Conservation (phyloP, 2,888 invertebrate genomes). For the Eumacrocentrus americanus region DNA sequence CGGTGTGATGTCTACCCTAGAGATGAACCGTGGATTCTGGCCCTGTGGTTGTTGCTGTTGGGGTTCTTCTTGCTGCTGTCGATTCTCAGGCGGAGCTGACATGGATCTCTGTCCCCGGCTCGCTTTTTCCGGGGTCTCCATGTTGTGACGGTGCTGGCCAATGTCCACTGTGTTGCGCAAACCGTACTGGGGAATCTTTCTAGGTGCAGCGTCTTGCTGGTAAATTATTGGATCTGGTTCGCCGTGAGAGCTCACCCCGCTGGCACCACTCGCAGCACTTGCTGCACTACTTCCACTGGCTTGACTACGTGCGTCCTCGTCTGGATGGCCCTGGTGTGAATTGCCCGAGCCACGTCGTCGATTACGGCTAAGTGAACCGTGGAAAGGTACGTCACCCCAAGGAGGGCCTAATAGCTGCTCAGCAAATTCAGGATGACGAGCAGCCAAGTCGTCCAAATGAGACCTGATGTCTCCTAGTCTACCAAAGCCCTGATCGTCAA, state of each 20-base stretch:
- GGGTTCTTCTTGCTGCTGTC: conserved; percentile 47
- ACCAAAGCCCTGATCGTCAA: conserved; percentile 67
- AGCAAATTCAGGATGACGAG: conserved; percentile 77
- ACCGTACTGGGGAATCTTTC: conserved; percentile 70
- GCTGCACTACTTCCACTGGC: conserved; percentile 56
- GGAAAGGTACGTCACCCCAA: conserved; percentile 55
- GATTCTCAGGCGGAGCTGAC: conserved; percentile 78
- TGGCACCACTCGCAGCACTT: conserved; percentile 51
- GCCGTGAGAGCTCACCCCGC: conserved; percentile 53
- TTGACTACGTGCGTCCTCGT: conserved; percentile 57
- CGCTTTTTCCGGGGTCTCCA: conserved; percentile 65
- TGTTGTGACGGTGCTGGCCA: conserved; percentile 68
- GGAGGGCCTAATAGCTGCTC: conserved; percentile 66
- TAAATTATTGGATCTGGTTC: conserved; percentile 41
- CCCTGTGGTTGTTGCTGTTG: conserved; percentile 50
- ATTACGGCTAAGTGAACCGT: conserved; percentile 41
- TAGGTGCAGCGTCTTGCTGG: conserved; percentile 23
- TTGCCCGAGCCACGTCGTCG: conserved; percentile 47
- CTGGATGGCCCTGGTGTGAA: conserved; percentile 46
- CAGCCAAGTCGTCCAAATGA: conserved; percentile 73
- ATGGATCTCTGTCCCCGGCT: conserved; percentile 73
- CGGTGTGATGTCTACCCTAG: conserved; percentile 54
- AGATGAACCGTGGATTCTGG: conserved; percentile 49
- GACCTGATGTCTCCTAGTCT: conserved; percentile 62
- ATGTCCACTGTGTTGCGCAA: conserved; percentile 81